phyloP scores from a whole-genome alignment of 2,113 vertebrate genomes.

The Microtus pennsylvanicus region DNA sequence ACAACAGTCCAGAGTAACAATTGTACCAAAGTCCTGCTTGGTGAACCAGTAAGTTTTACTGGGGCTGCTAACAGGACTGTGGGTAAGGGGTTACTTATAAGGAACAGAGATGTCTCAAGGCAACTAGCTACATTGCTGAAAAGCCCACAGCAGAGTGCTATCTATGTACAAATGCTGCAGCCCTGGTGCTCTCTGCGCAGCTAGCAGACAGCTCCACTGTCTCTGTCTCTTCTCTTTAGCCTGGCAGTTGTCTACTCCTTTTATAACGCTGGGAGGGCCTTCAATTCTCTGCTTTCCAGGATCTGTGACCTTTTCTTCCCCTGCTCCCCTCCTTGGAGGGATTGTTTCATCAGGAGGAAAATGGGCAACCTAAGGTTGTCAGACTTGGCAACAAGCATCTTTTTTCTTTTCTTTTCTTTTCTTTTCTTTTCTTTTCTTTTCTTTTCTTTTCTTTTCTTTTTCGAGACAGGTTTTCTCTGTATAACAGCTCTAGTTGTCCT shows the following conservation, averaged over 20 bases:
- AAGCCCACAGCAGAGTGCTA: too few species aligned
- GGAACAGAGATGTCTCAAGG: too few species aligned
- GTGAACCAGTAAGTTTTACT: neutral
- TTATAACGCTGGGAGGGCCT: neutral
- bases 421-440: too few species aligned
- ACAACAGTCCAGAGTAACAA: neutral
- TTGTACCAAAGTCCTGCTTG: neutral
- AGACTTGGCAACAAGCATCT: neutral
- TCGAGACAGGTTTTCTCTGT: too few species aligned
- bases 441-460: too few species aligned
- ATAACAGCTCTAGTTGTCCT: too few species aligned
- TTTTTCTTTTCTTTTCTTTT: too few species aligned
- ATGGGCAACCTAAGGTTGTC: neutral
- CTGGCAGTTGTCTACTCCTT: neutral
- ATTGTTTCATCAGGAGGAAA: neutral
- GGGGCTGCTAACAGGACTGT: neutral
- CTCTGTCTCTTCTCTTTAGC: neutral
- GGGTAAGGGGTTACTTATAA: too few species aligned
- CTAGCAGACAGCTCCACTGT: neutral
- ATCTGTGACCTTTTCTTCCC: neutral
- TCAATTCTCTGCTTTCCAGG: too few species aligned
- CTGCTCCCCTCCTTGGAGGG: neutral
- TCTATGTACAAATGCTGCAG: too few species aligned
- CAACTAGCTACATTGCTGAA: too few species aligned
- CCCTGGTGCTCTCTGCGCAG: too few species aligned